phyloP scores from a whole-genome alignment of 2,797 vertebrate genomes.

The Lycodopsis pacificus region DNA sequence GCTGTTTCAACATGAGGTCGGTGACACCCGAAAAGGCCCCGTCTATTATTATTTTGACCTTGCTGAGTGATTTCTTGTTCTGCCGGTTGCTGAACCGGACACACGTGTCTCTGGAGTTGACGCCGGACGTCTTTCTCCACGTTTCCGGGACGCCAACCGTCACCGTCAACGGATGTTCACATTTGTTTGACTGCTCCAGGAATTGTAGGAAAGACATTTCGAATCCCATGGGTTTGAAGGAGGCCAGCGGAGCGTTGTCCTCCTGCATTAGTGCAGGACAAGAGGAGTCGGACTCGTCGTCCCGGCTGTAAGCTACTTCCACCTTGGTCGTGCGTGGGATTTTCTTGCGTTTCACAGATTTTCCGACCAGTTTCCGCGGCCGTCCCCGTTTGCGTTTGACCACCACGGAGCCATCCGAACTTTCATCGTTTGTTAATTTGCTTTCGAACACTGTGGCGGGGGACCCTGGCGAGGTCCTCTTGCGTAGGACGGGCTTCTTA shows the following conservation, averaged over 20 bases:
- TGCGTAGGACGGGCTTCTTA: constrained; percentile 78
- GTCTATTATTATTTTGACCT: constrained; percentile 91
- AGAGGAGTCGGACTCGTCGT: constrained; percentile 85
- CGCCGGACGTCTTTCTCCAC: constrained; percentile 35
- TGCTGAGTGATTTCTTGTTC: constrained; percentile 86
- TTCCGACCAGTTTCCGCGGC: constrained; percentile 72
- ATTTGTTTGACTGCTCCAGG: constrained; percentile 93
- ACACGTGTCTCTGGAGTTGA: constrained; percentile 80
- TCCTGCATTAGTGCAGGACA: constrained; percentile 70
- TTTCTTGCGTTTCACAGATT: constrained; percentile 70
- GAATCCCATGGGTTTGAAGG: constrained; percentile 98
- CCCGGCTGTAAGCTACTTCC: constrained; percentile 54
- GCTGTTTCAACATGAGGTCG: constrained; percentile 89
- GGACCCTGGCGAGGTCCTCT: constrained; percentile 63
- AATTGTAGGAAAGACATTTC: constrained; percentile 97
- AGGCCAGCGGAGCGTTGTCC: constrained; percentile 86
- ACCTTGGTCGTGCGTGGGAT: constrained; percentile 62
- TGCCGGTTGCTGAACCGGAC: constrained; percentile 91
- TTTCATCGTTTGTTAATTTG: constrained; percentile 76
- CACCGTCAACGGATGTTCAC: constrained; percentile 84
- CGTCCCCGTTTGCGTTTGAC: constrained; percentile 84
- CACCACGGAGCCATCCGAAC: constrained; percentile 70
- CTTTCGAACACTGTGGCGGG: constrained; percentile 62
- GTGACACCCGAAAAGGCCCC: constrained; percentile 85
- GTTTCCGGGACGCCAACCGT: constrained; percentile 60